Base-by-base conservation (phyloP, 1,140 invertebrate species). In the Penaeus chinensis region DNA sequence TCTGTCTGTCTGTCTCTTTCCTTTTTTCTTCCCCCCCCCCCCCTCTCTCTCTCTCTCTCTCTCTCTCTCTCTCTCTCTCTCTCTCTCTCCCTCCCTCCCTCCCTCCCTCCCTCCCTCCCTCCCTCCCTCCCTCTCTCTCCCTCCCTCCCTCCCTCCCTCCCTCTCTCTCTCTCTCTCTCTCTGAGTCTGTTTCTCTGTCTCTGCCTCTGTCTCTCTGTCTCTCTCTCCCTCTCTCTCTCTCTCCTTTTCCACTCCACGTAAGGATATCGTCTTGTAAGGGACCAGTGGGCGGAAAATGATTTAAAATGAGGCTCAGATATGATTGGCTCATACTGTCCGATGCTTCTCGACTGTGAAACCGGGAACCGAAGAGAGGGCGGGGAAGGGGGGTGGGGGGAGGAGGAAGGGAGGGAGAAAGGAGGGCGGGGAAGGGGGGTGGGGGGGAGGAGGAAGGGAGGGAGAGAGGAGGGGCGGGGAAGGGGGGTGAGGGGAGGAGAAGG, bases 261-360 rank as follows among this genome's bases (percentile, higher is more conserved):
- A 74, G 71, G 71, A 74, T 37, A 74, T 74, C 71, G 77, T 86
- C 84, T 81, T 86, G 77, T 81, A 63, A 63, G 60, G 74, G 65
- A 54, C 42, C 84, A 85, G 37, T 79, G 42, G 76, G 61, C 32
- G 60, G 84, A 85, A 85, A 85, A 85, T 85, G 84, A 85, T 85
- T 85, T 85, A 85, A 85, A 85, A 85, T 85, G 76, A 85, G 84
- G 80, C 84, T 61, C 63, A 85, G 84, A 85, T 85, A 85, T 85
- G 84, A 85, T 85, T 85, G 84, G 84, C 76, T 66, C 77, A 24
- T 22, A 85, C 84, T 85, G 84, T 85, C 84, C 84, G n/a, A 13
- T 77, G 37, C 84, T 79, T 54, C 77, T 85, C 76, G 54, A 80
- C 84, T 85, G 84, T 78, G 65, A 85, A 79, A 61, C 74, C 22